phyloP scores from a whole-genome alignment of 2,888 invertebrate genomes.

The Helicoverpa assulta region DNA sequence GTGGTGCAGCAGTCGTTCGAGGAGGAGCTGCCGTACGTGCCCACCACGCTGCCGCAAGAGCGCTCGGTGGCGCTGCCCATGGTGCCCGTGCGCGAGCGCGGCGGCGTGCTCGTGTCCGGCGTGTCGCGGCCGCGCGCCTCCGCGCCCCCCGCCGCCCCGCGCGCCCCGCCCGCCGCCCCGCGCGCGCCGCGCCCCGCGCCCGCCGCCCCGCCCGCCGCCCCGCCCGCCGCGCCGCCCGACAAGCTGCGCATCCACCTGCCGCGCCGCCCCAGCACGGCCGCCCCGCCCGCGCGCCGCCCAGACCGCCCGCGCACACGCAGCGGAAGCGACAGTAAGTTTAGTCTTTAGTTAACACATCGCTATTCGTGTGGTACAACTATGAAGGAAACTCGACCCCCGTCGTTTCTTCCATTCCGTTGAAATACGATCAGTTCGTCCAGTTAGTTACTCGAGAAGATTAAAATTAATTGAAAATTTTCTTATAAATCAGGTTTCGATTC shows the following conservation, averaged over 20 bases:
- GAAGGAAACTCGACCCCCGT: not conserved
- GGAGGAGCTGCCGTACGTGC: constrained; percentile 96
- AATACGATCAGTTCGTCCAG: too few species aligned
- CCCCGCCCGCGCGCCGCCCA: constrained; percentile 58
- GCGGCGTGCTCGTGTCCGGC: constrained; percentile 80
- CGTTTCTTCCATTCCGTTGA: too few species aligned
- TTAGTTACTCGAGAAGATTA: too few species aligned
- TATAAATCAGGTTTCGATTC: constrained; percentile 63
- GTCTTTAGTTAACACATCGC: not conserved
- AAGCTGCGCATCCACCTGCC: constrained; percentile 79
- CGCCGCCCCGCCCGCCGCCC: constrained; percentile 67
- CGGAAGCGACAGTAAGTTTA: constrained; percentile 75
- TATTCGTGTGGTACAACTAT: not conserved
- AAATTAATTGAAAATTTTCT: not conserved
- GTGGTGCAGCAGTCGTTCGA: constrained; percentile 96
- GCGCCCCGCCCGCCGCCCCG: constrained; percentile 58
- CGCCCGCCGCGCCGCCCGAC: constrained; percentile 69
- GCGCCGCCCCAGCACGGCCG: constrained; percentile 74
- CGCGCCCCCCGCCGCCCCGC: constrained; percentile 89
- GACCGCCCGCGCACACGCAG: constrained; percentile 71
- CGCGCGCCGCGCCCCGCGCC: constrained; percentile 72
- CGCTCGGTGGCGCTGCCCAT: constrained; percentile 95
- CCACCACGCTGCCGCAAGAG: constrained; percentile 96
- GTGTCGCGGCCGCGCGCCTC: constrained; percentile 91
- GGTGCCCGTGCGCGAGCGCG: constrained; percentile 92